Evolutionary conservation across 2,113 vertebrate species (phyloP).

Genomic region (Columba livia): DNA sequence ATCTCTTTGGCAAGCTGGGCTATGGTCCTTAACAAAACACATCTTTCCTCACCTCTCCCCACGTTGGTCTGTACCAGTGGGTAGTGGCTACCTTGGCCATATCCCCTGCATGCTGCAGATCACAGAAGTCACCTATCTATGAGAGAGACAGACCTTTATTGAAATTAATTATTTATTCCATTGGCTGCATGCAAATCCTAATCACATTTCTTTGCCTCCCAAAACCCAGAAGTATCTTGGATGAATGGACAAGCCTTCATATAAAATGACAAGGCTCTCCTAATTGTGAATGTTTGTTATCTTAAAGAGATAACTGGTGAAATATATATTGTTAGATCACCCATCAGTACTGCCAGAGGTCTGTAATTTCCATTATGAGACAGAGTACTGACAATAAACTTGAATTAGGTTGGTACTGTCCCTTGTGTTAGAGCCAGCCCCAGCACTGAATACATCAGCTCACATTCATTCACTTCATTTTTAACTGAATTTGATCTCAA

Average conservation of each 20-base stretch:
- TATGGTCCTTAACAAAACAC: neutral
- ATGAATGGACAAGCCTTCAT: neutral
- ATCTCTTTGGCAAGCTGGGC: neutral
- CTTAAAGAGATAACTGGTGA: neutral
- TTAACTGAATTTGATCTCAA: neutral
- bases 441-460: neutral
- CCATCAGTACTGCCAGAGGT: neutral
- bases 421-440: neutral
- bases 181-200: neutral
- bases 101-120: neutral
- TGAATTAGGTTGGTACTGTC: neutral
- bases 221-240: neutral
- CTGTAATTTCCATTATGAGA: neutral
- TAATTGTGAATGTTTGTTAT: neutral
- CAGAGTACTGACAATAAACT: neutral
- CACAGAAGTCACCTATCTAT: neutral
- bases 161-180: neutral
- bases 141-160: neutral
- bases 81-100: neutral
- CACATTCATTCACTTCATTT: neutral
- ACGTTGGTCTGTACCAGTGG: rapidly evolving
- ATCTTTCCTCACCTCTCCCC: neutral
- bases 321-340: neutral
- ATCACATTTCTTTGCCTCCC: neutral
- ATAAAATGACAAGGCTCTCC: neutral